Evolutionary conservation across 1,140 invertebrate species (phyloP).

Genomic region (Araneus ventricosus): DNA sequence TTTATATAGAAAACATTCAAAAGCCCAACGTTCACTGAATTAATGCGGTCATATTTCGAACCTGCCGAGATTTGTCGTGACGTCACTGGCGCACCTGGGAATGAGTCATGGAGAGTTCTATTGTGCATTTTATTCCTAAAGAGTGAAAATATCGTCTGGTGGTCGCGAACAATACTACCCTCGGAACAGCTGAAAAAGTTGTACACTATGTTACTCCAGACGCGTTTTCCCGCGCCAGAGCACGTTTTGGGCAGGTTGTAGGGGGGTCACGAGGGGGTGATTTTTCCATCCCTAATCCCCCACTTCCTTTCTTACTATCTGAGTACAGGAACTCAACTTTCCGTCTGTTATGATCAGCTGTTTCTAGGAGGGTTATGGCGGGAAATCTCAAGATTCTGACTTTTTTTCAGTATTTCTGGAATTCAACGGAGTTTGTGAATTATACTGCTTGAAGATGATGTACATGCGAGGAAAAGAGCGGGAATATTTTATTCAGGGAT

Average conservation of each 20-base stretch:
- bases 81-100: slow-evolving; percentile 36
- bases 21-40: not conserved
- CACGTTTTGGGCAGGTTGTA: slow-evolving; percentile 36
- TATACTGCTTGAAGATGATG: no score
- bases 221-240: slow-evolving; percentile 35
- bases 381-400: not conserved
- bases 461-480: no score
- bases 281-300: slow-evolving; percentile 19
- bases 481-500: no score
- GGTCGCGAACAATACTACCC: slow-evolving; percentile 21
- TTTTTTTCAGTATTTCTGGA: not conserved
- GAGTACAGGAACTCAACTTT: not conserved
- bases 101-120: slow-evolving; percentile 36
- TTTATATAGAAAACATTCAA: not conserved
- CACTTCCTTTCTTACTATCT: slow-evolving; percentile 20
- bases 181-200: slow-evolving; percentile 45
- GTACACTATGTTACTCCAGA: slow-evolving; percentile 10
- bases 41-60: slow-evolving; percentile 48
- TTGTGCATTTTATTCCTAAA: slow-evolving; percentile 30
- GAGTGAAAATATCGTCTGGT: slow-evolving; percentile 42
- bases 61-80: slow-evolving; percentile 38
- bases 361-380: slow-evolving; percentile 34
- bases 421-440: not conserved
- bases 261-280: not conserved
- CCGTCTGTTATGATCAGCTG: slow-evolving; percentile 36